A percentile compares a stretch with the other conserved stretches of the same genome.
Conservation (phyloP, 2,888 invertebrate genomes). For the Cryptocephalus primarius region DNA sequence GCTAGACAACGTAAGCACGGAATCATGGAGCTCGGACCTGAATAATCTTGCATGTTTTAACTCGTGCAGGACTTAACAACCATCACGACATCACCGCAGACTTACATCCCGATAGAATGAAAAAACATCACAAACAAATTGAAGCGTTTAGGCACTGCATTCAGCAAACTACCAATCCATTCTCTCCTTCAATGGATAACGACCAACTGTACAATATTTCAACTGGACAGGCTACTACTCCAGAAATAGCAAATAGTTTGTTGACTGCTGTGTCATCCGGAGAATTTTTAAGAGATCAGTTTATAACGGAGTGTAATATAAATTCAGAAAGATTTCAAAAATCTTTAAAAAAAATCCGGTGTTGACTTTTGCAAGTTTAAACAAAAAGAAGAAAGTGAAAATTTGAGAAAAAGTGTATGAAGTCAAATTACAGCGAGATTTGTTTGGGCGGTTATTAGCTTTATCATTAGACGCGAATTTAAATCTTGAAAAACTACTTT, state of each 20-base stretch:
- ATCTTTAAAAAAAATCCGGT: slow-evolving; percentile 9
- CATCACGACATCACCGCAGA: not conserved
- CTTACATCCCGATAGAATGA: slow-evolving; percentile 2
- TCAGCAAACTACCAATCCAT: slow-evolving; percentile 1
- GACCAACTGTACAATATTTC: slow-evolving; percentile 5
- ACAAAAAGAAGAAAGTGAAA: slow-evolving; percentile 9
- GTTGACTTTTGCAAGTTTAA: slow-evolving; percentile 10
- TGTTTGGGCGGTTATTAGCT: slow-evolving; percentile 11
- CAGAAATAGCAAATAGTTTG: slow-evolving; percentile 2
- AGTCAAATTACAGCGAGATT: slow-evolving; percentile 10
- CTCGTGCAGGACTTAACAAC: not conserved
- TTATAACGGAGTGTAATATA: slow-evolving; percentile 8
- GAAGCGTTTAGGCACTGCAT: slow-evolving; percentile 2
- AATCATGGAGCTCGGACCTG: no score
- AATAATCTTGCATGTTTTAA: not conserved
- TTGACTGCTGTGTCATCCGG: slow-evolving; percentile 2
- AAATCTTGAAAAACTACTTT: slow-evolving; percentile 9
- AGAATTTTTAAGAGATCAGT: slow-evolving; percentile 3
- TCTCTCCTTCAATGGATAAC: slow-evolving; percentile 1
- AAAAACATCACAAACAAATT: slow-evolving; percentile 2
- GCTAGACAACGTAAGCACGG: slow-evolving; percentile 1
- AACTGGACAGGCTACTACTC: slow-evolving; percentile 3
- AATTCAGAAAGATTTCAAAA: slow-evolving; percentile 8
- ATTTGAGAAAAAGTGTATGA: slow-evolving; percentile 10
- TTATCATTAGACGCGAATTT: slow-evolving; percentile 7